Evolutionary conservation across 2,113 vertebrate species (phyloP).

Genomic region (Gobiocypris rarus): DNA sequence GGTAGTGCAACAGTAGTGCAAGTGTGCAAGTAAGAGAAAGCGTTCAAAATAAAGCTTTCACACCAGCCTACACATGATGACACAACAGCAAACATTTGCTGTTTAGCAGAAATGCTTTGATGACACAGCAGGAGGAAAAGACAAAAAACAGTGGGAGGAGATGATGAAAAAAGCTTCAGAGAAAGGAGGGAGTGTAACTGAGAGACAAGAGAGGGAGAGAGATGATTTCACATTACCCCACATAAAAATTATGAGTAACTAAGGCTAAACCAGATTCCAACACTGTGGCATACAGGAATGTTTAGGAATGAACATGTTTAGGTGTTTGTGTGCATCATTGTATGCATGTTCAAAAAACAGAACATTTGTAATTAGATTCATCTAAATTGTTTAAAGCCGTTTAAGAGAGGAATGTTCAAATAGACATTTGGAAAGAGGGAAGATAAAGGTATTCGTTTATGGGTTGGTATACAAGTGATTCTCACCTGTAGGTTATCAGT

Average conservation of each 20-base stretch:
- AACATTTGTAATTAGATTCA: background rate
- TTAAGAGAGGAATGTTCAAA: no score
- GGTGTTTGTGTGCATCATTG: background rate
- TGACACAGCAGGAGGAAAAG: conserved; percentile 10
- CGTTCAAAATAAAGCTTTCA: background rate
- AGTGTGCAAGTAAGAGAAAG: background rate
- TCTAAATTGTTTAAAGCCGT: background rate
- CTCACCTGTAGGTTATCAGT: conserved; percentile 92
- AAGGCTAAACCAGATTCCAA: background rate
- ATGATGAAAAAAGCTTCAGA: conserved; percentile 4
- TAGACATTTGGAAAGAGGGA: no score
- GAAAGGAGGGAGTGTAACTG: background rate
- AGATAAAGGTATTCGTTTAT: no score
- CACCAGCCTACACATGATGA: conserved; percentile 12
- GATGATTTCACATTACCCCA: background rate
- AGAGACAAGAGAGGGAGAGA: background rate
- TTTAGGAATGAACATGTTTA: no score
- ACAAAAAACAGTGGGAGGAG: conserved; percentile 16
- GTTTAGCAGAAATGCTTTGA: conserved; percentile 31
- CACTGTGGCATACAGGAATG: background rate
- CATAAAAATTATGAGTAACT: background rate
- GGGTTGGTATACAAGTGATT: background rate
- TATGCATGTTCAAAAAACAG: background rate
- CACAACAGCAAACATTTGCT: conserved; percentile 20
- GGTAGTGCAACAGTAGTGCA: background rate